Percentiles rank a stretch among this genome's conserved stretches.
These are phyloP conservation scores for Rallus crepitans DNA, from an alignment of 2,797 vertebrate species.

Conservation along the genomic window DNA sequence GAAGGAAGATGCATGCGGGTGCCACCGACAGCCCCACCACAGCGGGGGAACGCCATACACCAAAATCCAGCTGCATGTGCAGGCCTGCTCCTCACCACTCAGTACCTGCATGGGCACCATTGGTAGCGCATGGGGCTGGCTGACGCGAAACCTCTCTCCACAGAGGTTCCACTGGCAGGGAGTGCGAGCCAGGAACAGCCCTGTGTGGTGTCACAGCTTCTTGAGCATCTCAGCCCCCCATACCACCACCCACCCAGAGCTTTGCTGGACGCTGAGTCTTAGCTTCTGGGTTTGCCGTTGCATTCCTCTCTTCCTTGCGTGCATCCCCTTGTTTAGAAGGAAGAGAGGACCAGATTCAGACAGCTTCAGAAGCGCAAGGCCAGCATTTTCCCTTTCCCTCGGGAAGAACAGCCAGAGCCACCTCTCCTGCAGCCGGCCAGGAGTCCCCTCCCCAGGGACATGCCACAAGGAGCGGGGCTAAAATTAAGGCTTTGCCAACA, in stretches of 20 bases:
- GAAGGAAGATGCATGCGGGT: background rate
- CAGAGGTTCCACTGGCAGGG: background rate
- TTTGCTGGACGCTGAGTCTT: too few species aligned
- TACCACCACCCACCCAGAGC: fast-evolving
- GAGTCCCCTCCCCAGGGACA: background rate
- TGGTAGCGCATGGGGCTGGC: fast-evolving
- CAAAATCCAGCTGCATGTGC: background rate
- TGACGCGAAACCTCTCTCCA: fast-evolving
- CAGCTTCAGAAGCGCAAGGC: background rate
- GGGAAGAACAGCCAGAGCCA: background rate
- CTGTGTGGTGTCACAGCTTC: background rate
- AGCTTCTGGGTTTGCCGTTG: background rate
- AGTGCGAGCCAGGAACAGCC: fast-evolving
- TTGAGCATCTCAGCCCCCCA: background rate
- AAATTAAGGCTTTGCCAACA: background rate
- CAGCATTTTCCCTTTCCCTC: background rate
- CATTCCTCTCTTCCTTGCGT: background rate
- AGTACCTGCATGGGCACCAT: fast-evolving
- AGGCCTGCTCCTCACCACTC: background rate
- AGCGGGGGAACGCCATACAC: fast-evolving
- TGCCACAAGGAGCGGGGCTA: background rate
- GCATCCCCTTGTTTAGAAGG: background rate
- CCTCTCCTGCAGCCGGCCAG: background rate
- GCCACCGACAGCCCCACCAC: too few species aligned
- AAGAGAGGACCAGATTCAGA: fast-evolving